These are phyloP conservation scores for Scortum barcoo DNA, from an alignment of 2,113 vertebrate genomes.

Conservation along the genomic window DNA sequence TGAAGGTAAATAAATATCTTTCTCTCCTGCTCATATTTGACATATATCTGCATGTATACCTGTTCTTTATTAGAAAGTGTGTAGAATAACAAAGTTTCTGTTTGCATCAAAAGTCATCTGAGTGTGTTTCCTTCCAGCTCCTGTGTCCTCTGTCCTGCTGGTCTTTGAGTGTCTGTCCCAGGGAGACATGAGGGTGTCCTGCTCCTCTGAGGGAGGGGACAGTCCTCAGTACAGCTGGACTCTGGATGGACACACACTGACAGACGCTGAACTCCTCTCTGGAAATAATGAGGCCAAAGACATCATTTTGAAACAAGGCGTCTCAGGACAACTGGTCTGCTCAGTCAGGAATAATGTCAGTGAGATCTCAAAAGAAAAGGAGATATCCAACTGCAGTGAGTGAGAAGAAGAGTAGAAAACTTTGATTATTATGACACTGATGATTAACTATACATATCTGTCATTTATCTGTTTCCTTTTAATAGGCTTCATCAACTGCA, in stretches of 20 bases:
- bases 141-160: slow-evolving; percentile 60
- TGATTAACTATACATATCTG: not conserved
- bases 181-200: slow-evolving; percentile 57
- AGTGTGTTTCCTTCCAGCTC: slow-evolving; percentile 55
- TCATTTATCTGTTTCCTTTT: slow-evolving; percentile 9
- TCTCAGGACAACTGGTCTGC: slow-evolving; percentile 58
- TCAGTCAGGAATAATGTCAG: slow-evolving; percentile 65
- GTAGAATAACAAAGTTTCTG: not conserved
- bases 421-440: not conserved
- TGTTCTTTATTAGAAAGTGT: not conserved
- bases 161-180: slow-evolving; percentile 59
- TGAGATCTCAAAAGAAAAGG: fast-evolving
- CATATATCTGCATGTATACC: too few relatives aligned
- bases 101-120: not conserved
- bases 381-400: slow-evolving; percentile 59
- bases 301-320: slow-evolving; percentile 59
- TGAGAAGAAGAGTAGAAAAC: not conserved
- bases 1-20: too few relatives aligned
- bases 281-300: slow-evolving; percentile 6
- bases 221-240: slow-evolving; percentile 69
- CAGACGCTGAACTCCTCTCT: slow-evolving; percentile 30
- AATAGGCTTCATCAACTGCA: slow-evolving; percentile 63
- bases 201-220: slow-evolving; percentile 62
- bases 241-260: slow-evolving; percentile 46
- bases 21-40: too few relatives aligned